A percentile compares a stretch with the other conserved stretches of the same genome.
phyloP scores from a whole-genome alignment of 37 sponge, comb jelly and placozoan genomes.

The Cladorhizidae sp. region DNA sequence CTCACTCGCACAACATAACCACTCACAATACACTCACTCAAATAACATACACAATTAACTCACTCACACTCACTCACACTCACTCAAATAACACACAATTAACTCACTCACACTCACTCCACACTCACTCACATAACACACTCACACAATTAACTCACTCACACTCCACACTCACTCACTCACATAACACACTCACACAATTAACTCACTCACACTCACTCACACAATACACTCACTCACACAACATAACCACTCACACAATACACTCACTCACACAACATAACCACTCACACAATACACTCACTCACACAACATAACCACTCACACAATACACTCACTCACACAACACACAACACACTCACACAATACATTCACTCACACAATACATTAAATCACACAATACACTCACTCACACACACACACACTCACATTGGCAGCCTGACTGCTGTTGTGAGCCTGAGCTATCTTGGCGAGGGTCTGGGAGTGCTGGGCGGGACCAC shows the following conservation, averaged over 20 bases:
- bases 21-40: slow-evolving; percentile 8
- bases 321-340: neutral
- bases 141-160: slow-evolving; percentile 4
- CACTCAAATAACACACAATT: slow-evolving; percentile 7
- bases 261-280: neutral
- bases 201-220: slow-evolving; percentile 2
- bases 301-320: no score
- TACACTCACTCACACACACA: neutral
- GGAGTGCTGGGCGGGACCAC: slow-evolving; percentile 69
- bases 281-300: neutral
- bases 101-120: no score
- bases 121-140: slow-evolving; percentile 5
- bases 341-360: neutral
- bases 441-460: slow-evolving; percentile 55
- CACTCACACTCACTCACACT: neutral
- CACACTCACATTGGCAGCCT: slow-evolving; percentile 7
- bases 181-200: no score
- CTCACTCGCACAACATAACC: no score
- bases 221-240: slow-evolving; percentile 1
- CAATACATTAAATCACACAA: neutral
- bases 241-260: no score
- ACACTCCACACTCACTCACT: no score
- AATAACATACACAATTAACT: slow-evolving; percentile 4
- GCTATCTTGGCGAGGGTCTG: slow-evolving; percentile 67
- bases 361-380: neutral